Conservation (phyloP, 2,113 vertebrate genomes). For the Larimichthys crocea region DNA sequence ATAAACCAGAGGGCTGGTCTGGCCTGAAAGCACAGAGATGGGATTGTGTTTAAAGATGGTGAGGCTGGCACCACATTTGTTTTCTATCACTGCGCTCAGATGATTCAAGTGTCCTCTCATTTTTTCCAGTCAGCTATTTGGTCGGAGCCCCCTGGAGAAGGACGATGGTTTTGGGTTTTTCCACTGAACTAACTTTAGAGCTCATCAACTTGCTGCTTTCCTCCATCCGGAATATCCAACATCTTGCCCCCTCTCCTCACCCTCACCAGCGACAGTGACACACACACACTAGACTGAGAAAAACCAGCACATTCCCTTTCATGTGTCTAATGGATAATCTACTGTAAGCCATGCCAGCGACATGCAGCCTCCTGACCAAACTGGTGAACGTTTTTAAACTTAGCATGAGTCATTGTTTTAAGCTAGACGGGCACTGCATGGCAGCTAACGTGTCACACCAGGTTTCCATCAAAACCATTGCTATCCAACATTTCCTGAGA, state of each 20-base stretch:
- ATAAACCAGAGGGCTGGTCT: slow-evolving; percentile 45
- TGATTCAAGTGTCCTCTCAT: slow-evolving; percentile 83
- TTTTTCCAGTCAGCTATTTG: slow-evolving; percentile 81
- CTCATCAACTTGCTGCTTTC: slow-evolving; percentile 57
- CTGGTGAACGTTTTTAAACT: slow-evolving; percentile 57
- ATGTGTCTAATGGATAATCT: slow-evolving; percentile 49
- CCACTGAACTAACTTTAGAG: slow-evolving; percentile 77
- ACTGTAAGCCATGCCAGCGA: slow-evolving; percentile 29
- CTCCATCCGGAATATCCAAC: slow-evolving; percentile 55
- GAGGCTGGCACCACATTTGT: slow-evolving; percentile 73
- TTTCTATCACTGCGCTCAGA: slow-evolving; percentile 76
- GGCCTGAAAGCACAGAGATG: slow-evolving; percentile 61
- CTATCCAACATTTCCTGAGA: slow-evolving; percentile 39
- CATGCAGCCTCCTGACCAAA: slow-evolving; percentile 64
- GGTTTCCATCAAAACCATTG: slow-evolving; percentile 55
- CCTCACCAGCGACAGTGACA: slow-evolving; percentile 51
- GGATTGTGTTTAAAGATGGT: slow-evolving; percentile 66
- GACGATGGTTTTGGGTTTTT: slow-evolving; percentile 74
- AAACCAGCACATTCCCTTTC: slow-evolving; percentile 55
- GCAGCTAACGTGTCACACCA: slow-evolving; percentile 43
- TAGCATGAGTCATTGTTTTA: slow-evolving; percentile 67
- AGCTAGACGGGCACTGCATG: slow-evolving; percentile 45
- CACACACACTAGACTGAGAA: slow-evolving; percentile 45
- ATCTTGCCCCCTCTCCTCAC: slow-evolving; percentile 45
- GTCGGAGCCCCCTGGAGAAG: slow-evolving; percentile 73